Evolutionary conservation across 1,140 invertebrate species (phyloP), one percentile per base, ranked within the genome.

Genomic region (Euborellia annulipes): DNA sequence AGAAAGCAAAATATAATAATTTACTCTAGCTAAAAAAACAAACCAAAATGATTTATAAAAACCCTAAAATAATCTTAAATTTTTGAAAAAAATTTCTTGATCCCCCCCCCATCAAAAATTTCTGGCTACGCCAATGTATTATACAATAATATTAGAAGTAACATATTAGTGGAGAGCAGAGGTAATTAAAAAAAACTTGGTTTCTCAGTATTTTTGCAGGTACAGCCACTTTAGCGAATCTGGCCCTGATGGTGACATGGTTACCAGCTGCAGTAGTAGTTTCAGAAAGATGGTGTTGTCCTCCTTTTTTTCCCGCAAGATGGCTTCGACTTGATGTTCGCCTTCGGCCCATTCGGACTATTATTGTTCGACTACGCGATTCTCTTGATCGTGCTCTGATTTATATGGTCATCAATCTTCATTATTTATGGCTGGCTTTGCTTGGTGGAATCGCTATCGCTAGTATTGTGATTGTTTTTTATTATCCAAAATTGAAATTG

Each of bases 161-260:
- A n/a, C n/a, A n/a, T n/a, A n/a, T n/a, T n/a, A n/a, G n/a, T n/a
- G n/a, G n/a, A n/a, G n/a, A n/a, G n/a, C n/a, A n/a, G n/a, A n/a
- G n/a, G n/a, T n/a, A 56, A 45, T 49, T 50, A 50, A 41, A 42
- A 41, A 55, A 21, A 47, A 46, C 49, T 54, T 55, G 49, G 46
- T 41, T 40, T 65, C 67, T 40, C 54, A 93, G 89, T 63, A 73
- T 96, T 39, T 97, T 93, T 73, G 83, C 91, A 40, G 89, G 89
- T 9, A 89, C 85, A 36, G 76, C 86, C 23, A 81, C 95, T 32
- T 66, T 94, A 40, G 77, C 80, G 14, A 92, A 94, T 63, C 93
- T 90, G 61, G 57, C 91, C 11, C 62, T 96, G 19, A 90, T 90
- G 76, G 66, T 92, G 9, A 83, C 82, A 3, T 92, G 86, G 85